These are phyloP conservation scores for Macaria notata DNA, from an alignment of 2,888 invertebrate species.

Conservation along the genomic window DNA sequence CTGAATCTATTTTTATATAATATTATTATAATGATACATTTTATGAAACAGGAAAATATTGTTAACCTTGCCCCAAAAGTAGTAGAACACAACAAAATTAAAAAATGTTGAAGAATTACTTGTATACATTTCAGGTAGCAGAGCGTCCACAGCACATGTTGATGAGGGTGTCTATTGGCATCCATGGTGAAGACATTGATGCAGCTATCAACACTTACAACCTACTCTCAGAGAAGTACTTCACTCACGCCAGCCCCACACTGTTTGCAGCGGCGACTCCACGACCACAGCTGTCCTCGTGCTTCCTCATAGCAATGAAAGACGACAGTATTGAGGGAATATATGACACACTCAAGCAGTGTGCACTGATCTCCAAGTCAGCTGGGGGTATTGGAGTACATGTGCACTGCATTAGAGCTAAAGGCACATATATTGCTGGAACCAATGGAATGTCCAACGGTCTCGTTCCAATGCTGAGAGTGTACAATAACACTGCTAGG, in stretches of 20 bases:
- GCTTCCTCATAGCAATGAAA: constrained; percentile 96
- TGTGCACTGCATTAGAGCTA: constrained; percentile 96
- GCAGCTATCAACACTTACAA: constrained; percentile 98
- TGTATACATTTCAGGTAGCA: constrained; percentile 80
- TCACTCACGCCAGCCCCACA: constrained; percentile 99
- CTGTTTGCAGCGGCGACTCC: constrained; percentile 97
- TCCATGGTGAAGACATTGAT: constrained; percentile 96
- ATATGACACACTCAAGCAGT: constrained; percentile 94
- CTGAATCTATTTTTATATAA: too few relatives aligned
- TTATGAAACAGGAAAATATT: too few relatives aligned
- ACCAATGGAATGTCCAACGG: constrained; percentile 98
- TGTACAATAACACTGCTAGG: constrained; percentile 97
- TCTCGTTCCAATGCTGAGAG: constrained; percentile 96
- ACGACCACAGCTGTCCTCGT: constrained; percentile 96
- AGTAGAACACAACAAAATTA: too few relatives aligned
- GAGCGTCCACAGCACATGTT: constrained; percentile 99
- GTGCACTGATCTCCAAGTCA: constrained; percentile 97
- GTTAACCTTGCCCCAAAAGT: too few relatives aligned
- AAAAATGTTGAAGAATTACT: too few relatives aligned
- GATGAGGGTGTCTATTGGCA: constrained; percentile 98
- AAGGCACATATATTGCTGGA: constrained; percentile 95
- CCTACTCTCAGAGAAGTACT: constrained; percentile 95
- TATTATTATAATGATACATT: too few relatives aligned
- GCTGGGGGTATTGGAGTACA: constrained; percentile 99
- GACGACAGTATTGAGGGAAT: constrained; percentile 98